A percentile compares a stretch with the other conserved stretches of the same genome.
Conservation (phyloP, 1,140 invertebrate genomes). For the Drosophila aff. region DNA sequence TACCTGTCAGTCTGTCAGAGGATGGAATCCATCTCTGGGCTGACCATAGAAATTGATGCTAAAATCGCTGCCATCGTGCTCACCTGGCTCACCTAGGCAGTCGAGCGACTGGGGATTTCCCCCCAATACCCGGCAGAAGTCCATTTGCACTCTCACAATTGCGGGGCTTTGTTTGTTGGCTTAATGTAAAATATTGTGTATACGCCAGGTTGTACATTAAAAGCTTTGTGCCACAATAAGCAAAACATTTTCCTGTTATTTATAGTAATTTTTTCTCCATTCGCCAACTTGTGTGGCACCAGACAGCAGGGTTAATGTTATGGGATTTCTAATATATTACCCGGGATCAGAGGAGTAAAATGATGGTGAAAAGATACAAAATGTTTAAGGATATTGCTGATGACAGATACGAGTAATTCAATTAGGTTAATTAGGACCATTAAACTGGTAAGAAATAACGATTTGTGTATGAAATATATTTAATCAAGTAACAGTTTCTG, state of each 20-base stretch:
- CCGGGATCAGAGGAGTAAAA: conserved; percentile 4
- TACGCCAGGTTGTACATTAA: conserved; percentile 75
- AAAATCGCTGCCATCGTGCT: conserved; percentile 56
- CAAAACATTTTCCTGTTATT: conserved; percentile 66
- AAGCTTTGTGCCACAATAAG: conserved; percentile 69
- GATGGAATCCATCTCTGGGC: conserved; percentile 14
- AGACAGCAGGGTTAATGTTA: conserved; percentile 13
- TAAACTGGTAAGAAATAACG: not conserved
- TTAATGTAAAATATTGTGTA: conserved; percentile 80
- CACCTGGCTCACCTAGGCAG: conserved; percentile 29
- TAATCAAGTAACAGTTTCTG: not conserved
- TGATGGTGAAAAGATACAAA: not conserved
- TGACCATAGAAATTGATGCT: conserved; percentile 39
- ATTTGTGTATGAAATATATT: not conserved
- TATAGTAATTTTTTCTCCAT: conserved; percentile 48
- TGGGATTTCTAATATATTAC: conserved; percentile 15
- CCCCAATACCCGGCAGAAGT: not conserved
- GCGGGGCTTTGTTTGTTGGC: conserved; percentile 66
- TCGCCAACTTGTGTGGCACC: not conserved
- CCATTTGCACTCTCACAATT: conserved; percentile 38
- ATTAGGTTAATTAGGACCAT: not conserved
- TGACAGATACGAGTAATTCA: not conserved
- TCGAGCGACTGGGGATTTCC: conserved; percentile 16
- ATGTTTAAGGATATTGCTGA: not conserved
- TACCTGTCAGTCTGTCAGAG: conserved; percentile 57